Evolutionary conservation across 2,113 vertebrate genomes (phyloP).

Genomic region (Alces alces): DNA sequence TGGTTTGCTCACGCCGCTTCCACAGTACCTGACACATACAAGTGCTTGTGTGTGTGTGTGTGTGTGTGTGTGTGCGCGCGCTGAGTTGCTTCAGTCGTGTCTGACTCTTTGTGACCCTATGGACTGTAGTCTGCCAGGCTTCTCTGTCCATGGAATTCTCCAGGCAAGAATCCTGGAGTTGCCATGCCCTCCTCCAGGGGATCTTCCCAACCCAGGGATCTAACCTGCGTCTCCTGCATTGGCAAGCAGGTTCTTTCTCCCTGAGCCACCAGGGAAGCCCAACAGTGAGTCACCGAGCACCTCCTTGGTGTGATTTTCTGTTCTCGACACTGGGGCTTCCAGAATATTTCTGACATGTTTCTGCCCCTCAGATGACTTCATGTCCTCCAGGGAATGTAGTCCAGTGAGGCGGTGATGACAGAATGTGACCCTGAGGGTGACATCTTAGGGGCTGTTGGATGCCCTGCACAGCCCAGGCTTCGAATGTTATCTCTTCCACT

Average conservation of each 20-base stretch:
- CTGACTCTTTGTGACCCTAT: background rate
- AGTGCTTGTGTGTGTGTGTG: background rate
- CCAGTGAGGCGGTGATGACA: background rate
- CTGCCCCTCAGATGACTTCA: background rate
- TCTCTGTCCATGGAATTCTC: background rate
- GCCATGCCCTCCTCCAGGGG: background rate
- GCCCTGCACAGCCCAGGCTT: background rate
- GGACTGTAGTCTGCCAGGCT: background rate
- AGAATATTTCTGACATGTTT: background rate
- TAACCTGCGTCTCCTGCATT: background rate
- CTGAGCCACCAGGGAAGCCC: background rate
- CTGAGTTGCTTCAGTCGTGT: background rate
- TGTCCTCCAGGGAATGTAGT: background rate
- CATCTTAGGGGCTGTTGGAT: background rate
- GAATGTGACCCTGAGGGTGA: background rate
- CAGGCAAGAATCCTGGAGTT: background rate
- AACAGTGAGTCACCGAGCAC: background rate
- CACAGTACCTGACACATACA: no score
- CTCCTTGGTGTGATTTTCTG: background rate
- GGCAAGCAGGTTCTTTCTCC: background rate
- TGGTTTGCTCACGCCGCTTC: background rate
- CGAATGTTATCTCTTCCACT: background rate
- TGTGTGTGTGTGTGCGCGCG: rapidly evolving
- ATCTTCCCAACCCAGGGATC: background rate
- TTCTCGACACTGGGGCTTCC: background rate